Percentiles rank a stretch among this genome's conserved stretches.
These are phyloP conservation scores for Geococcyx californianus DNA, from an alignment of 2,113 vertebrate species.

Conservation along the genomic window DNA sequence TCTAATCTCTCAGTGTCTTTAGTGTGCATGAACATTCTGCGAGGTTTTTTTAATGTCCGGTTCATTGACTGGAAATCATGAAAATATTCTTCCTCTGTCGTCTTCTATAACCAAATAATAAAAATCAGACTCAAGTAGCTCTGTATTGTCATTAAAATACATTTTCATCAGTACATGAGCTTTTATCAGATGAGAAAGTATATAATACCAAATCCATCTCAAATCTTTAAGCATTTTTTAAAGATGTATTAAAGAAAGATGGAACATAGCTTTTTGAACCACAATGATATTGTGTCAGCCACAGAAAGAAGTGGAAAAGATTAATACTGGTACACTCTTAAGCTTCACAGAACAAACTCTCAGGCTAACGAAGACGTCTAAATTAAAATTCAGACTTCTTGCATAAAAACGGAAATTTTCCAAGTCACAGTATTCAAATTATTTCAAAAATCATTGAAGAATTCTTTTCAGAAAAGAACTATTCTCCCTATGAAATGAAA, in stretches of 20 bases:
- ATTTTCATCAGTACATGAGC: background rate
- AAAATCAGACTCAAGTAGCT: background rate
- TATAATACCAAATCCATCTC: background rate
- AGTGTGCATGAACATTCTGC: background rate
- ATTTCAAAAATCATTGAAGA: constrained; percentile 35
- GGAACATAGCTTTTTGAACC: background rate
- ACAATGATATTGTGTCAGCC: background rate
- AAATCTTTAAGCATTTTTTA: background rate
- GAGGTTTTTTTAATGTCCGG: rapidly evolving
- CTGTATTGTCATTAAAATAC: background rate
- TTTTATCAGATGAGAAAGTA: background rate
- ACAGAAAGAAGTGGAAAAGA: background rate
- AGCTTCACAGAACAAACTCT: background rate
- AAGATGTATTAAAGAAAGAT: background rate
- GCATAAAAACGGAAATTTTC: constrained; percentile 20
- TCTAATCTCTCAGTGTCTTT: background rate
- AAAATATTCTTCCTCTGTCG: background rate
- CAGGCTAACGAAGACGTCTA: constrained; percentile 18
- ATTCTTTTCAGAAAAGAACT: constrained; percentile 1
- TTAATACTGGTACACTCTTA: background rate
- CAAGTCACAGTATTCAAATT: background rate
- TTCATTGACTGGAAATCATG: background rate
- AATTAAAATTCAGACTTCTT: background rate
- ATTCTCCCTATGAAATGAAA: constrained; percentile 36
- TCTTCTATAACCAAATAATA: background rate